Evolutionary conservation across 1,140 invertebrate genomes (phyloP), one percentile per base, ranked within the genome.

Genomic region (Vanessa tameamea): DNA sequence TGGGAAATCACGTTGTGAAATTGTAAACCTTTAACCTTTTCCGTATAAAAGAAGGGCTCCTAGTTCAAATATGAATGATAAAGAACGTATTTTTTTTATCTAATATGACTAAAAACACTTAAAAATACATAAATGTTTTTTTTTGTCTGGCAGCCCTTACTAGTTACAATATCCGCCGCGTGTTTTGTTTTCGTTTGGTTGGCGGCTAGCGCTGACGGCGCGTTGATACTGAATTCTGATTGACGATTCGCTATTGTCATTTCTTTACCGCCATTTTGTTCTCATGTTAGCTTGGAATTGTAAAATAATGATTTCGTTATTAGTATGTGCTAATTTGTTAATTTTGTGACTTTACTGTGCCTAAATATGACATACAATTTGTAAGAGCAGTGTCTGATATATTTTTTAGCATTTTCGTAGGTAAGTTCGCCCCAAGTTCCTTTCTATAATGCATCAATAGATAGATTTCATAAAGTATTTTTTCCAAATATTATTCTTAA

Each of bases 261-360:
- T 53, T 53, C 8, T 16, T 15, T 59, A 15, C 55, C 66, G 66
- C 66, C 66, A 68, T 68, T 68, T 68, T 68, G 66, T 68, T 57
- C 6, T 68, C 51, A 26, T 15, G 26, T 57, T 57, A 68, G 51
- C 23, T 43, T 57, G 15, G 31, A 16, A 26, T 14, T n/a, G n/a
- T 51, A 51, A 13, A 51, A 6, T 26, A 11, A 59, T 59, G 55
- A 59, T 59, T 59, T 26, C 23, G 55, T 31, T 59, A 23, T 59
- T 59, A 26, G 55, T 59, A 26, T 57, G 51, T 47, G 14, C 26
- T 43, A 31, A 43, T 57, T 55, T 2, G 15, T 20, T 59, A 26
- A 59, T 68, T 51, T 57, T 47, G 66, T 68, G 66, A 68, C 50
- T 68, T 8, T 20, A 57, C 12, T 57, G 66, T 57, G 66, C 8